Base-by-base conservation (phyloP, 37 sponge, comb jelly and placozoan genomes). In the Cladorhizidae sp. region DNA sequence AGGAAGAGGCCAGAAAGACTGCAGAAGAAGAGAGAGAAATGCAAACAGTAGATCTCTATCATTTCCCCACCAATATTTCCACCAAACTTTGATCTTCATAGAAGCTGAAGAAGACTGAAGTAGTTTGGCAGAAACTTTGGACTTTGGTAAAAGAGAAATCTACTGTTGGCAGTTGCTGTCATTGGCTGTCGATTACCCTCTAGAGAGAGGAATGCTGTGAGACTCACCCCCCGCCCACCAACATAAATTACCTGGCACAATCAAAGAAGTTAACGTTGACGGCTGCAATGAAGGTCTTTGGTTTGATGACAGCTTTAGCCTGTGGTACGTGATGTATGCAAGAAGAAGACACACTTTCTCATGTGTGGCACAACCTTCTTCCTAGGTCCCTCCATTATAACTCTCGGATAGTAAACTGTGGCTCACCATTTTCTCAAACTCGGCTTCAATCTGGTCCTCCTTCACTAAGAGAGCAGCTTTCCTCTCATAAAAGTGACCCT, bases 361-460 rank as follows among this genome's bases (percentile, higher is more conserved):
- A n/a, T n/a, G n/a, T n/a, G n/a, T n/a, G n/a, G n/a, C n/a, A n/a
- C n/a, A n/a, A 18, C 56, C 14, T 54, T 14, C 14, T 54, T 14
- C 14, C 14, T 20, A 54, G 18, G 18, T 54, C 17, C 17, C 56
- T 54, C 56, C 14, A 54, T 54, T 28, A 29, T 61, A 15, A 17
- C 15, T 3, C 62, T 28, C 5, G 9, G 9, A 45, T 5, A 45
- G 49, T 45, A 9, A 45, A 45, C 49, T 45, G 5, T 45, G 9
- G 49, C 37, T 12, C 20, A 93, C 93, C 86, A 89, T 81, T 42
- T 81, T 74, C 73, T 89, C 90, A 78, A 89, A 86, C 18, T 85
- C 85, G 20, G 83, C 55, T 49, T 93, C 93, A 59, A 93, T 89
- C 57, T 88, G 80, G 64, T 93, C 93, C 81, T 93, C 93, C 63